These are phyloP conservation scores for Nephrotoma appendiculata DNA, from an alignment of 2,888 invertebrate genomes.

Conservation along the genomic window DNA sequence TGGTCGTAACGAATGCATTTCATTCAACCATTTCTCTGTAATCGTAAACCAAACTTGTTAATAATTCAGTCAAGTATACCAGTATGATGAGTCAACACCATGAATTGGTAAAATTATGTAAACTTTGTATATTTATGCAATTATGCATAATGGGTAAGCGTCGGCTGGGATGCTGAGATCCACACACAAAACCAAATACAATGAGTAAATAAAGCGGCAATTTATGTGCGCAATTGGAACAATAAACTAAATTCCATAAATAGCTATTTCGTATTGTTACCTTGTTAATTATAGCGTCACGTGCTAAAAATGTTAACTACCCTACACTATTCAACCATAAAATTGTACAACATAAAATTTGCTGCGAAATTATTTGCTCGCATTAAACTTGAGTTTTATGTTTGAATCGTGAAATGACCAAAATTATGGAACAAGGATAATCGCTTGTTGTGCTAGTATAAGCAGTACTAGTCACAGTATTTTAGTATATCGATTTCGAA, in stretches of 20 bases:
- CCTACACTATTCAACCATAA: background rate
- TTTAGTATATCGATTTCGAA: background rate
- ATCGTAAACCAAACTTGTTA: no score
- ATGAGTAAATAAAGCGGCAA: background rate
- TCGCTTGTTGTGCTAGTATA: background rate
- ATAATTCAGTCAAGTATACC: no score
- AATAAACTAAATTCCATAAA: background rate
- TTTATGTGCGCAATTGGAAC: background rate
- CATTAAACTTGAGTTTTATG: background rate
- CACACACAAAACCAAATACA: background rate
- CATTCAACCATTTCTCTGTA: no score
- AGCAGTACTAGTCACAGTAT: background rate
- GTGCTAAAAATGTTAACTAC: background rate
- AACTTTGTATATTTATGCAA: no score
- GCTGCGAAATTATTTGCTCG: no score
- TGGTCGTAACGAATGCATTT: no score
- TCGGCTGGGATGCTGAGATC: background rate
- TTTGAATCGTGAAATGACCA: background rate
- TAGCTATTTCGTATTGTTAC: background rate
- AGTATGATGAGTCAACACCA: no score
- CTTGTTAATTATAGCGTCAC: background rate
- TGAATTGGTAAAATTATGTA: no score
- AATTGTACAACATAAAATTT: background rate
- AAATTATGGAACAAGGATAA: background rate
- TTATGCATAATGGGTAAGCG: background rate